Base-by-base conservation (phyloP, 2,797 vertebrate species). In the Sebastes goodei region DNA sequence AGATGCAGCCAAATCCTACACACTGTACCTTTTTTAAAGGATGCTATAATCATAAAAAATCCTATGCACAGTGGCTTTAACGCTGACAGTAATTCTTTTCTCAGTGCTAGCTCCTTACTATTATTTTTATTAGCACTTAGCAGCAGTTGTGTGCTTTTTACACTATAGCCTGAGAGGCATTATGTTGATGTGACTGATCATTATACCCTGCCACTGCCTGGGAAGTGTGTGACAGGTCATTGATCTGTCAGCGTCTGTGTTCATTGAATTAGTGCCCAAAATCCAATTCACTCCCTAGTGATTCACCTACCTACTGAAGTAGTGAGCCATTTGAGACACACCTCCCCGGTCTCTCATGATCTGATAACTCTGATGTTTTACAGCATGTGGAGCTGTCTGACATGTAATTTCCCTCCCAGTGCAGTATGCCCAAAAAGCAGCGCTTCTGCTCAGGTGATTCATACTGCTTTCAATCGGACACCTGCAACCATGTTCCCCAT, bases 311-410 rank as follows among this genome's bases (percentile, higher is more conserved):
- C 29, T 27, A 42, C 80, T 83, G 64, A 86, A 85, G 64, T 29
- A 63, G 68, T 62, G 77, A 89, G 80, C 83, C 35, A 77, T 88
- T 85, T 88, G 73, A 86, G 77, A 90, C 77, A 29, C 57, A 53
- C 49, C 20, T 17, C 59, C 17, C 30, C 11, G 20, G 25, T 80
- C 63, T 76, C 62, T 78, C 52, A 63, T 70, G 83, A 89, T 83
- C 78, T 87, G 81, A 86, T 89, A 86, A 81, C 52, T 56, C 60
- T 69, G 72, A 88, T 89, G 86, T 86, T 90, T 91, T 90, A 86
- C 84, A 84, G 64, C 84, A 76, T 27, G 62, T 81, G 71, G 72
- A 64, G 57, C 65, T 74, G 62, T 71, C 69, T 85, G 87, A 86
- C 72, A 63, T 88, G 80, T 21, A 83, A 89, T 93, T 91, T 83